Evolutionary conservation across 2,888 invertebrate species (phyloP).

Genomic region (Loripinus fragilis): DNA sequence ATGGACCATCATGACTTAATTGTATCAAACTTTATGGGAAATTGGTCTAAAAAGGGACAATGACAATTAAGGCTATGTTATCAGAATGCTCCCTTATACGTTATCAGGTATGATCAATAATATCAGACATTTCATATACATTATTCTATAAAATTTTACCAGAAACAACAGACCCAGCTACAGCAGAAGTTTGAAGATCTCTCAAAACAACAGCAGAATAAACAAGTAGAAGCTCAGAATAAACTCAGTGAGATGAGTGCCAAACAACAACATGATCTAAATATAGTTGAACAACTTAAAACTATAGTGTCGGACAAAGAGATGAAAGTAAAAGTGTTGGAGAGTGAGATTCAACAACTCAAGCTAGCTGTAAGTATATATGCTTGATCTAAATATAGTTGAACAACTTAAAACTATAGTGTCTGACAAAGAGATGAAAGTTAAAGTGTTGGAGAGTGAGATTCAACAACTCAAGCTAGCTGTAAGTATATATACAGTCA

Average conservation of each 20-base stretch:
- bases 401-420: slow-evolving; percentile 82
- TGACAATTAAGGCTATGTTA: too few relatives aligned
- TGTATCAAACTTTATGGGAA: too few relatives aligned
- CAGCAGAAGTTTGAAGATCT: slow-evolving; percentile 72
- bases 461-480: slow-evolving; percentile 70
- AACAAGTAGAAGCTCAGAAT: slow-evolving; percentile 61
- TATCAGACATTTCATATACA: too few relatives aligned
- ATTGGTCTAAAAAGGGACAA: too few relatives aligned
- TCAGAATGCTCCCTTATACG: too few relatives aligned
- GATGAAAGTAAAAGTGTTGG: slow-evolving; percentile 75
- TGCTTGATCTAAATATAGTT: slow-evolving; percentile 66
- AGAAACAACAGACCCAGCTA: slow-evolving; percentile 75
- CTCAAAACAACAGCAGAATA: slow-evolving; percentile 63
- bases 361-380: slow-evolving; percentile 67
- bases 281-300: slow-evolving; percentile 80
- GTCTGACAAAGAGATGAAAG: slow-evolving; percentile 79
- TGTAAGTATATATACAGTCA: slow-evolving; percentile 67
- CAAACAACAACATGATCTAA: slow-evolving; percentile 79
- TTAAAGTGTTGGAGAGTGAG: slow-evolving; percentile 78
- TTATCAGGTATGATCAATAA: too few relatives aligned
- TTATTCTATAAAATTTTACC: slow-evolving; percentile 12
- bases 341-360: slow-evolving; percentile 77
- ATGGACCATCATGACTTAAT: too few relatives aligned
- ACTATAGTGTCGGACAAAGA: slow-evolving; percentile 81
- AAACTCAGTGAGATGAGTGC: slow-evolving; percentile 69